Evolutionary conservation across 2,113 vertebrate species (phyloP).

Genomic region (Tenrec ecaudatus): DNA sequence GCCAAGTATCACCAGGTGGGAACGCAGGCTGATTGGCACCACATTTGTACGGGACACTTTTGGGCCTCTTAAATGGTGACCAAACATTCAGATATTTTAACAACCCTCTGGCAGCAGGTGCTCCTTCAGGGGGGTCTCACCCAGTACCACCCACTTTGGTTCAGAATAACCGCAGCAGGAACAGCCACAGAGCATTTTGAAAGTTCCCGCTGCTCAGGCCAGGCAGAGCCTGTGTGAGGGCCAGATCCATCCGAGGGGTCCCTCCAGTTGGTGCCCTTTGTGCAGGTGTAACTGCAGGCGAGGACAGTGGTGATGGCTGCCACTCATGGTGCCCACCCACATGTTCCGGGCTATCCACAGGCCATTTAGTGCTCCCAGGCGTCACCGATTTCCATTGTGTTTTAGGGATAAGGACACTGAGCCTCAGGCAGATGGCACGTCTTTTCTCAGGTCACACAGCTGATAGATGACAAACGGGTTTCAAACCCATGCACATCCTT

Average conservation of each 20-base stretch:
- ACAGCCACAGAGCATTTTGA: neutral
- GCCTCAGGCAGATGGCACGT: neutral
- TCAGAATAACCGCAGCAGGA: neutral
- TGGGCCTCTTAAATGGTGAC: neutral
- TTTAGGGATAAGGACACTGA: neutral
- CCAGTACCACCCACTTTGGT: neutral
- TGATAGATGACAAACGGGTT: neutral
- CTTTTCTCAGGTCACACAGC: neutral
- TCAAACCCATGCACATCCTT: neutral
- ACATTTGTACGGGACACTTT: slow-evolving; percentile 13
- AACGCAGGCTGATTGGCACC: neutral
- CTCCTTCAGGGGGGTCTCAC: neutral
- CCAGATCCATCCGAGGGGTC: neutral
- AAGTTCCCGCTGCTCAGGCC: neutral
- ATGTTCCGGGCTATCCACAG: neutral
- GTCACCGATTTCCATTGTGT: neutral
- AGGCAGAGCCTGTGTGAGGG: neutral
- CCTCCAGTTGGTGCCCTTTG: neutral
- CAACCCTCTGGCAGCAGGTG: neutral
- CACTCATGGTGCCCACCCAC: neutral
- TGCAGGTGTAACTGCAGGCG: neutral
- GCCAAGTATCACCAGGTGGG: neutral
- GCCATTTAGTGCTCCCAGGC: neutral
- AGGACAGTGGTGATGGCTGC: neutral
- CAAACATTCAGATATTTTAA: slow-evolving; percentile 4